Evolutionary conservation across 2,797 vertebrate species (phyloP), one percentile per base, ranked within the genome.

Genomic region (Rhinatrema bivittatum): DNA sequence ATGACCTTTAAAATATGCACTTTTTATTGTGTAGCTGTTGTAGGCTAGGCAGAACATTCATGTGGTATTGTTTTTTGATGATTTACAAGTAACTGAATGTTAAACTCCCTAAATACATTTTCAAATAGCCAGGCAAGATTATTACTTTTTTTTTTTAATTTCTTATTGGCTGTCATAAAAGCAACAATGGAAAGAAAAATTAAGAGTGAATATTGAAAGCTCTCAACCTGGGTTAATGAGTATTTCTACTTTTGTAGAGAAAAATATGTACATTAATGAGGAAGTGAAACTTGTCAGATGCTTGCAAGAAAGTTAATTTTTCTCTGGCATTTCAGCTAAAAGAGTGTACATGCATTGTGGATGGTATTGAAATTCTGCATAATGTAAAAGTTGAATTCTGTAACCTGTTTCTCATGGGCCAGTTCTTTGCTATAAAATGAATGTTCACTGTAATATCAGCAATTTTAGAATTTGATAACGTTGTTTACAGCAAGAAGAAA

Each of bases 381-480:
- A 74, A 79, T 78, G 74, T 84, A 77, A 81, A 78, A 66, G 68
- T 74, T 52, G 63, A 72, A 73, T 70, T 74, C 65, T 73, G 60
- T 72, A 71, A 75, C 77, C 63, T 71, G 71, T 76, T 82, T 84
- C 78, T 74, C 49, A 70, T 51, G 75, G 80, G 70, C 70, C 78
- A 86, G 81, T 83, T 84, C 74, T 86, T 74, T 65, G 62, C 72
- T 64, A 67, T 56, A 36, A 55, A 54, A 74, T 74, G 78, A 79
- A 76, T 79, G 71, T 79, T 75, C 79, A 86, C 74, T 82, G 89
- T 88, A 88, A 88, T 80, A n/a, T n/a, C n/a, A n/a, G n/a, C n/a
- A n/a, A n/a, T 50, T 63, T 77, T 68, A 65, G 62, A 90, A 70
- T 78, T 67, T 62, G 57, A 64, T 76, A 60, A 52, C 60, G 67